Evolutionary conservation across 2,888 invertebrate species (phyloP).

Genomic region (Tetramorium bicarinatum): DNA sequence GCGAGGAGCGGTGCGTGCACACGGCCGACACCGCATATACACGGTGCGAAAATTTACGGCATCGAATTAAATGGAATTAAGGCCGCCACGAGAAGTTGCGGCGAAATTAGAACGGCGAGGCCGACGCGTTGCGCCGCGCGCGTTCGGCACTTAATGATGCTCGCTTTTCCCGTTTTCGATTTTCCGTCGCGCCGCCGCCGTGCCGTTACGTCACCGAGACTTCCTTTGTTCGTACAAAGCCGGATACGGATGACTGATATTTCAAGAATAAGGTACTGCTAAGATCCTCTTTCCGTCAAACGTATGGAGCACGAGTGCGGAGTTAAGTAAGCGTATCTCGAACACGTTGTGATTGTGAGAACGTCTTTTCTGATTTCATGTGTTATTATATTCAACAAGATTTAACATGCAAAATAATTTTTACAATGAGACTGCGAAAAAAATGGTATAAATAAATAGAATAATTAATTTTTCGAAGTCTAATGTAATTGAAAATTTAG

Average conservation of each 20-base stretch:
- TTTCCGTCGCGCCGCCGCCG: slow-evolving; percentile 47
- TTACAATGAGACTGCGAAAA: not conserved
- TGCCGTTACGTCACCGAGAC: slow-evolving; percentile 37
- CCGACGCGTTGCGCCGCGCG: not conserved
- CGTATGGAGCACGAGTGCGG: not conserved
- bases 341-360: not conserved
- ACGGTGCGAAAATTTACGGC: slow-evolving; percentile 63
- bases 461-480: not conserved
- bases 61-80: slow-evolving; percentile 61
- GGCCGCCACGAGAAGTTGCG: slow-evolving; percentile 52
- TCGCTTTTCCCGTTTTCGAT: slow-evolving; percentile 47
- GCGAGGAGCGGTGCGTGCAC: not conserved
- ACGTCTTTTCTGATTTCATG: not conserved
- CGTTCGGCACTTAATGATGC: slow-evolving; percentile 28
- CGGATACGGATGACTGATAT: slow-evolving; percentile 33
- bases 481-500: not conserved
- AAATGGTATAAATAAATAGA: not conserved
- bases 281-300: not conserved
- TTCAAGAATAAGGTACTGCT: slow-evolving; percentile 8
- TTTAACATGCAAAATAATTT: not conserved
- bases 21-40: not conserved
- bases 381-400: not conserved
- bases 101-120: slow-evolving; percentile 58
- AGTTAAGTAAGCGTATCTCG: not conserved
- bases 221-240: slow-evolving; percentile 7